Percentiles rank a stretch among this genome's conserved stretches.
Evolutionary conservation across 2,888 invertebrate genomes (phyloP).

Genomic region (Mimumesa dahlbomi): DNA sequence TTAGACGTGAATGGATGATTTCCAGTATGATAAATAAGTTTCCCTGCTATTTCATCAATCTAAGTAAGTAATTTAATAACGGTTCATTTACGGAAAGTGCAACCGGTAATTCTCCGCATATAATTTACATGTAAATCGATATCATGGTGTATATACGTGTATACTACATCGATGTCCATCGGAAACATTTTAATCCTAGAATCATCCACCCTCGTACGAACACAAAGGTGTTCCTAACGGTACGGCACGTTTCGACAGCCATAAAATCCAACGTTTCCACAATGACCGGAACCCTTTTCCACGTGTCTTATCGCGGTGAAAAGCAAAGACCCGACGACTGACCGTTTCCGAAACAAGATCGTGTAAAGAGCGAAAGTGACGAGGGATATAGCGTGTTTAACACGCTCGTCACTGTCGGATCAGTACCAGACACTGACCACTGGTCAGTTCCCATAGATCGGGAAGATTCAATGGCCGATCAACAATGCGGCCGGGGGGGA

Average conservation of each 20-base stretch:
- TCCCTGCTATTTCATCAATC: too few relatives aligned
- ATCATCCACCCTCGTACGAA: conserved; percentile 18
- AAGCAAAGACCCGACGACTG: conserved; percentile 9
- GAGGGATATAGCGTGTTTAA: conserved; percentile 54
- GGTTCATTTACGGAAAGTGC: too few relatives aligned
- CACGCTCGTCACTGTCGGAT: conserved; percentile 66
- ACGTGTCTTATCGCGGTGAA: conserved; percentile 30
- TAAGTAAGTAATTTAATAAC: too few relatives aligned
- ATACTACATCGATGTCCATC: too few relatives aligned
- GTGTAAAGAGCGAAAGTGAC: conserved; percentile 38
- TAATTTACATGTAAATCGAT: too few relatives aligned
- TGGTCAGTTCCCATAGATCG: conserved; percentile 73
- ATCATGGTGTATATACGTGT: too few relatives aligned
- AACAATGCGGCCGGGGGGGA: conserved; percentile 43
- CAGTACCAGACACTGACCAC: conserved; percentile 68
- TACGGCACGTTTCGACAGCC: conserved; percentile 24
- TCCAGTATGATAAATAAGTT: too few relatives aligned
- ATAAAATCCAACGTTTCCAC: conserved; percentile 31
- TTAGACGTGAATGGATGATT: background rate
- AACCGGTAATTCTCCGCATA: too few relatives aligned
- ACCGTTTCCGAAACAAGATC: background rate
- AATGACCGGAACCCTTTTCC: conserved; percentile 29
- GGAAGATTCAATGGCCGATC: conserved; percentile 46
- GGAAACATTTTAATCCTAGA: conserved; percentile 13
- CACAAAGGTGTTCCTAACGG: too few relatives aligned